Evolutionary conservation across 2,797 vertebrate genomes (phyloP).

Genomic region (Halcyon smyrnensis): DNA sequence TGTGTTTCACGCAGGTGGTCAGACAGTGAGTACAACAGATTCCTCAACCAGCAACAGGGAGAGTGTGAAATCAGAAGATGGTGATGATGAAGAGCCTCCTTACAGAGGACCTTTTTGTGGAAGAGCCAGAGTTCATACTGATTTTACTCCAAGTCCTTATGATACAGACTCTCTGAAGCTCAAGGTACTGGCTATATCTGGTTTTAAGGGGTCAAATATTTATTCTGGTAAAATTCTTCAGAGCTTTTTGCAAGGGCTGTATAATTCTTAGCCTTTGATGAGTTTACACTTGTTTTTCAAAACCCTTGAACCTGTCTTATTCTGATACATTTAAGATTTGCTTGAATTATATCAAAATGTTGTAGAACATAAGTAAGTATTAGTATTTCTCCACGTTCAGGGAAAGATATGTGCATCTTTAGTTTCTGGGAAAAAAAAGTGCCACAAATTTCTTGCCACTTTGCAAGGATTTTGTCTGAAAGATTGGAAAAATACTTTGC

Average conservation of each 20-base stretch:
- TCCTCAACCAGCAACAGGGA: conserved; percentile 98
- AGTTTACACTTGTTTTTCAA: background rate
- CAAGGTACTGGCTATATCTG: conserved; percentile 83
- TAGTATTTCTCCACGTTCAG: background rate
- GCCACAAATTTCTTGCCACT: background rate
- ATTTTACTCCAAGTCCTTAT: conserved; percentile 97
- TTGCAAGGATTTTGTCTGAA: background rate
- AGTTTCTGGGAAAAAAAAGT: background rate
- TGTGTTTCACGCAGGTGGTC: conserved; percentile 84
- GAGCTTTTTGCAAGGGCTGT: background rate
- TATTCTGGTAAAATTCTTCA: background rate
- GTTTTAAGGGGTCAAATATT: background rate
- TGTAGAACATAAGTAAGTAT: background rate
- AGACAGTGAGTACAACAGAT: conserved; percentile 98
- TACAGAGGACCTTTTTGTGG: conserved; percentile 97
- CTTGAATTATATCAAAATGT: background rate
- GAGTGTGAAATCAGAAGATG: conserved; percentile 97
- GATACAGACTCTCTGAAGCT: conserved; percentile 97
- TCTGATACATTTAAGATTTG: background rate
- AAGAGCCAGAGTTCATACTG: conserved; percentile 93
- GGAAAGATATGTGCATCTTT: background rate
- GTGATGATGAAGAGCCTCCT: conserved; percentile 95
- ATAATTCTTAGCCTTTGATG: background rate
- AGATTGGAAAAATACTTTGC: background rate
- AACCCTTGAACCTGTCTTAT: background rate